Evolutionary conservation across 2,797 vertebrate genomes (phyloP).

Genomic region (Alosa sapidissima): DNA sequence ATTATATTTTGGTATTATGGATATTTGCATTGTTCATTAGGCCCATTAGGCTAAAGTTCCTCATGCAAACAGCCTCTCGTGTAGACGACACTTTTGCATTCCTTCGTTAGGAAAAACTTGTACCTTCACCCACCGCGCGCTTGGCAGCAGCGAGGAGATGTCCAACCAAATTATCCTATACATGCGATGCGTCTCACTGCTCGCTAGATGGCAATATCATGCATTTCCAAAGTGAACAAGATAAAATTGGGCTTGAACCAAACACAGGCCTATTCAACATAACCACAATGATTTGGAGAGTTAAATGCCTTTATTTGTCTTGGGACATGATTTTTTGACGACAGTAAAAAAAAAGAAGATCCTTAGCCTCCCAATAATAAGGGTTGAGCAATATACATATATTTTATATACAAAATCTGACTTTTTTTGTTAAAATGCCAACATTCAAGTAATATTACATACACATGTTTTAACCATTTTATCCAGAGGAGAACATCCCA

Average conservation of each 20-base stretch:
- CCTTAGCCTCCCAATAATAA: constrained; percentile 56
- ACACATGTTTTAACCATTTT: constrained; percentile 45
- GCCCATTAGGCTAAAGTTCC: background rate
- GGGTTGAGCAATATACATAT: constrained; percentile 59
- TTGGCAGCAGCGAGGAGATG: constrained; percentile 2
- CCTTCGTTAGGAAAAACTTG: constrained; percentile 2
- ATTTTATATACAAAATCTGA: constrained; percentile 62
- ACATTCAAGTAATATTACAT: constrained; percentile 84
- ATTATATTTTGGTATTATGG: background rate
- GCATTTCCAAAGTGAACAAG: background rate
- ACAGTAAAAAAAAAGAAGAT: constrained; percentile 61
- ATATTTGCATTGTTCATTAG: background rate
- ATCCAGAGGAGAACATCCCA: constrained; percentile 32
- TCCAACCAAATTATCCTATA: background rate
- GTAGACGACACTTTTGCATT: background rate
- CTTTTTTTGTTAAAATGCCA: constrained; percentile 75
- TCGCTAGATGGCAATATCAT: constrained; percentile 58
- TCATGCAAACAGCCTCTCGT: background rate
- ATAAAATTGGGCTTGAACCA: background rate
- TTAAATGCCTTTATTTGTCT: constrained; percentile 68
- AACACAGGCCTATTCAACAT: background rate
- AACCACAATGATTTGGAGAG: constrained; percentile 10
- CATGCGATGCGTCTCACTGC: constrained; percentile 43
- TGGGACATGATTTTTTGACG: constrained; percentile 63
- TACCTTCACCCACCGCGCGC: constrained; percentile 15